Conservation (phyloP, 92 coral and sea anemone species). For the Desmophyllum pertusum region DNA sequence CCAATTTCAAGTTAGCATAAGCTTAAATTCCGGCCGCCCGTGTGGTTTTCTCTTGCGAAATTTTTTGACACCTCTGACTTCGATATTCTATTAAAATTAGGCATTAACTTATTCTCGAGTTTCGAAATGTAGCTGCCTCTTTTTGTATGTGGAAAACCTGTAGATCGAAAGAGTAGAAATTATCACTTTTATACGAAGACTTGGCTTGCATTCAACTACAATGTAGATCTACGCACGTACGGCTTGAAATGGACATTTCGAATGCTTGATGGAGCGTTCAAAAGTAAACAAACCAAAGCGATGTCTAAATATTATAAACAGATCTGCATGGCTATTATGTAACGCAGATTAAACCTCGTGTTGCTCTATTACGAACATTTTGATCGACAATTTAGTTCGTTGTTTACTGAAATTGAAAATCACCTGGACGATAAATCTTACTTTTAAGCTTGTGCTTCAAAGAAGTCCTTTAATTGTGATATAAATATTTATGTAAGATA, state of each 20-base stretch:
- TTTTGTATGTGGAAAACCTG: not conserved
- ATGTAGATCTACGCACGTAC: not conserved
- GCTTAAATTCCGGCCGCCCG: too few relatives aligned
- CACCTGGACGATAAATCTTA: not conserved
- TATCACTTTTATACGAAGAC: not conserved
- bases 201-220: not conserved
- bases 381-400: not conserved
- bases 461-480: not conserved
- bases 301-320: not conserved
- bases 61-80: not conserved
- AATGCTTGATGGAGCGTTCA: not conserved
- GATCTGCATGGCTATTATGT: not conserved
- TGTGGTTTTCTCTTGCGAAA: not conserved
- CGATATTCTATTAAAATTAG: not conserved
- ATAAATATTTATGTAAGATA: not conserved
- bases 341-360: not conserved
- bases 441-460: not conserved
- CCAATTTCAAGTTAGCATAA: too few relatives aligned
- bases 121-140: not conserved
- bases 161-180: not conserved
- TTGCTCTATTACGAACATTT: not conserved
- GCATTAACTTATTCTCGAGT: not conserved
- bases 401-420: not conserved
- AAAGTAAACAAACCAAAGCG: not conserved
- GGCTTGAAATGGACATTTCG: not conserved